Percentiles rank a stretch among this genome's conserved stretches.
Conservation (phyloP, 1,140 invertebrate species). For the Drosophila nebulosa region DNA sequence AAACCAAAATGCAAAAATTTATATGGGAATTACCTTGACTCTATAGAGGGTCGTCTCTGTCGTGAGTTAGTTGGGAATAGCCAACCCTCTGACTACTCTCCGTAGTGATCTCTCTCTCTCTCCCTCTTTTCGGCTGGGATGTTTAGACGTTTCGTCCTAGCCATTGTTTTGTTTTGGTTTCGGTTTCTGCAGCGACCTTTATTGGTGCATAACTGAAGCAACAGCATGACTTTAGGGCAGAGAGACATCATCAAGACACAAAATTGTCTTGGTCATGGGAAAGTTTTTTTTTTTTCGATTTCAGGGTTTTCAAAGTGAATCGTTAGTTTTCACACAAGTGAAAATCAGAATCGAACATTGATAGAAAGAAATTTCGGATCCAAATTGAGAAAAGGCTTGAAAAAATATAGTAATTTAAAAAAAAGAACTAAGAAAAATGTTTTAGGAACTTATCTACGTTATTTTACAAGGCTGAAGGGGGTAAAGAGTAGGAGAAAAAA, state of each 20-base stretch:
- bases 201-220: conserved; percentile 53
- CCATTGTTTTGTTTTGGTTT: conserved; percentile 20
- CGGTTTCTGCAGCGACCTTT: conserved; percentile 40
- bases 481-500: no score
- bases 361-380: neutral
- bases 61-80: conserved; percentile 36
- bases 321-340: neutral
- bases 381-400: no score
- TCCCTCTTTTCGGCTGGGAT: conserved; percentile 21
- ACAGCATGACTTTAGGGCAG: conserved; percentile 59
- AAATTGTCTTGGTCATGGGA: conserved; percentile 72
- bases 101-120: neutral
- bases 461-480: no score
- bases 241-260: conserved; percentile 31
- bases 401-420: neutral
- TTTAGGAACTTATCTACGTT: no score
- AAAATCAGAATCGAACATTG: neutral
- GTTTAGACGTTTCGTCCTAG: conserved; percentile 19
- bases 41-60: conserved; percentile 49
- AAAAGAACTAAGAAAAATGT: no score
- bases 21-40: conserved; percentile 77
- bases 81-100: neutral
- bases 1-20: conserved; percentile 62
- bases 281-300: conserved; percentile 47
- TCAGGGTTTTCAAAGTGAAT: neutral